A percentile compares a stretch with the other conserved stretches of the same genome.
phyloP scores from a whole-genome alignment of 2,113 vertebrate species.

The Reinhardtius hippoglossoides region DNA sequence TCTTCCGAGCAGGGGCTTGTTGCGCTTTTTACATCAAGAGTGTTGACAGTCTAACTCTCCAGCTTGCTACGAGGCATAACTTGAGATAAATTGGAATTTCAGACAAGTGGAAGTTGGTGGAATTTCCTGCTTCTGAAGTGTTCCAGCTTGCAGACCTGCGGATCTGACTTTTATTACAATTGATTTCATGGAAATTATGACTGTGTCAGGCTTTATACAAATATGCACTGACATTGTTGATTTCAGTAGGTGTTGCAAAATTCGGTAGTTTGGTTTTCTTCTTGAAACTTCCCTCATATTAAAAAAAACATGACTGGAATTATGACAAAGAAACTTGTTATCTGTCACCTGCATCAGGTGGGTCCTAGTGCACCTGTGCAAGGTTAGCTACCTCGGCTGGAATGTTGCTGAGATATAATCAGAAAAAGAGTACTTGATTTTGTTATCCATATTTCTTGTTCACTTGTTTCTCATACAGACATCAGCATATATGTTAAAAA shows the following conservation, averaged over 20 bases:
- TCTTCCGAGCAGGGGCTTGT: constrained; percentile 26
- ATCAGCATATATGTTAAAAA: background rate
- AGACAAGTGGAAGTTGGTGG: constrained; percentile 1
- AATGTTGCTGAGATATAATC: constrained; percentile 36
- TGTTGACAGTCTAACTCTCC: constrained; percentile 47
- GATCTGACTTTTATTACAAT: constrained; percentile 17
- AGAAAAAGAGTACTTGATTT: background rate
- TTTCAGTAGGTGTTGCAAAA: background rate
- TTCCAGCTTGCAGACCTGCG: background rate
- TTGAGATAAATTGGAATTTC: constrained; percentile 32
- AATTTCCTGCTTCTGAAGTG: constrained; percentile 15
- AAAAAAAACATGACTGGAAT: constrained; percentile 12
- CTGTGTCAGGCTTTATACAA: constrained; percentile 1
- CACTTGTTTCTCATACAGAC: background rate
- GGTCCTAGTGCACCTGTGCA: constrained; percentile 46
- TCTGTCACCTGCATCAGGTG: constrained; percentile 49
- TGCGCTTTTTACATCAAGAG: constrained; percentile 31
- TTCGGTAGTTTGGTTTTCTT: background rate
- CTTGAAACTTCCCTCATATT: constrained; percentile 14
- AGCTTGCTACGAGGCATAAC: constrained; percentile 11
- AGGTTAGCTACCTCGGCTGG: constrained; percentile 29
- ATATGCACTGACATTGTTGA: background rate
- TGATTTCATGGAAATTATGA: constrained; percentile 12
- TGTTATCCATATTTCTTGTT: background rate
- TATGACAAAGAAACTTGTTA: constrained; percentile 34